A percentile compares a stretch with the other conserved stretches of the same genome.
Conservation (phyloP, 2,888 invertebrate species). For the Norana najaformis region DNA sequence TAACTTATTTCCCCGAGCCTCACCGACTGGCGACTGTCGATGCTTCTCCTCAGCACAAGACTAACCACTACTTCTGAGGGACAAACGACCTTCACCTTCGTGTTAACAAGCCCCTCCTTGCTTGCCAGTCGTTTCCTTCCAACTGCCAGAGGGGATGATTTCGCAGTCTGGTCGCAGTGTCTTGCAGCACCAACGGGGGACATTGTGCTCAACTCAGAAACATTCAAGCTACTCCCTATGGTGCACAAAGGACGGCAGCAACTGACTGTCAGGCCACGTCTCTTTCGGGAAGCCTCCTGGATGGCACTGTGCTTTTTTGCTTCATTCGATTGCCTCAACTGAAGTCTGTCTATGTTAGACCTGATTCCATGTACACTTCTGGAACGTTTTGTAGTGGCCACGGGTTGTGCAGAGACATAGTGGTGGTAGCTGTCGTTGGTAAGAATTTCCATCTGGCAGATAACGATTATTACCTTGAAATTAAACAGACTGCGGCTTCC, state of each 20-base stretch:
- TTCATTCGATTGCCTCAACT: neutral
- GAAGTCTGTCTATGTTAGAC: neutral
- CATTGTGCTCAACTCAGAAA: neutral
- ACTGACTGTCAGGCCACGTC: neutral
- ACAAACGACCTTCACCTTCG: neutral
- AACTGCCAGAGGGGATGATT: neutral
- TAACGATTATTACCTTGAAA: neutral
- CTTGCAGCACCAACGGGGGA: neutral
- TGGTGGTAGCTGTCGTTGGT: neutral
- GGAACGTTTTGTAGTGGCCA: neutral
- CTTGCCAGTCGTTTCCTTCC: neutral
- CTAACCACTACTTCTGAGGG: neutral
- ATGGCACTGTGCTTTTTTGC: neutral
- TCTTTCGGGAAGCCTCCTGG: neutral
- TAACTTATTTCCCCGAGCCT: neutral
- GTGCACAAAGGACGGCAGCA: neutral
- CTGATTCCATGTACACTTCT: neutral
- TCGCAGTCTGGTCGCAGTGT: neutral
- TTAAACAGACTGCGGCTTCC: neutral
- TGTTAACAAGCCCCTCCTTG: neutral
- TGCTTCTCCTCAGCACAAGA: neutral
- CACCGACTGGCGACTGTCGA: neutral
- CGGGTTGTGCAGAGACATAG: neutral
- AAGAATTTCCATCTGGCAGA: neutral
- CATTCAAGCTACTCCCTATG: conserved; percentile 13